A percentile compares a stretch with the other conserved stretches of the same genome.
These are phyloP conservation scores for Istiophorus platypterus DNA, from an alignment of 2,113 vertebrate genomes.

Conservation along the genomic window DNA sequence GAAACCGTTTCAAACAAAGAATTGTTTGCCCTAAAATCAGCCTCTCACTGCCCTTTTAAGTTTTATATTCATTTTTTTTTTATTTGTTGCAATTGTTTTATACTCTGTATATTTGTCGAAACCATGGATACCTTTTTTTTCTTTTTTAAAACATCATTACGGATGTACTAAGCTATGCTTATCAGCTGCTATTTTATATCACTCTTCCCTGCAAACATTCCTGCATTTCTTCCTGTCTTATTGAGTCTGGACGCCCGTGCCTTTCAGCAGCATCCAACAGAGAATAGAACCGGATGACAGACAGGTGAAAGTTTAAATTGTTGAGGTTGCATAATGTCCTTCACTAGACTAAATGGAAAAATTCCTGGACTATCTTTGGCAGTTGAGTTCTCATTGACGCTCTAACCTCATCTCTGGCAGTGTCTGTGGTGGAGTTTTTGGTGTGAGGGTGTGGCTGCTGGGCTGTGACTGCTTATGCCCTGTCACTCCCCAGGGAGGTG, in stretches of 20 bases:
- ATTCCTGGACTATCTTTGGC: constrained; percentile 44
- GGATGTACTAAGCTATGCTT: constrained; percentile 84
- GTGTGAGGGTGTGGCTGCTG: constrained; percentile 63
- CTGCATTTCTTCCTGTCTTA: constrained; percentile 45
- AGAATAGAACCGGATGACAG: constrained; percentile 31
- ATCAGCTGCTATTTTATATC: constrained; percentile 85
- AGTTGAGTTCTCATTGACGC: constrained; percentile 7
- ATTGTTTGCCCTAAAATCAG: constrained; percentile 72
- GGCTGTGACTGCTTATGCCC: constrained; percentile 77
- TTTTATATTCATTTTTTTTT: constrained; percentile 53
- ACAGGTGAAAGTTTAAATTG: constrained; percentile 9
- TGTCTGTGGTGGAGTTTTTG: constrained; percentile 39
- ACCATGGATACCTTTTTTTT: constrained; percentile 71
- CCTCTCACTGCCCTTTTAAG: constrained; percentile 81
- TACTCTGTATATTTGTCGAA: constrained; percentile 78
- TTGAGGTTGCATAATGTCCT: constrained; percentile 37
- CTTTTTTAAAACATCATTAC: constrained; percentile 69
- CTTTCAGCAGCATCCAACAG: constrained; percentile 33
- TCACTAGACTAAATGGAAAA: constrained; percentile 40
- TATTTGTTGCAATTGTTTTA: constrained; percentile 63
- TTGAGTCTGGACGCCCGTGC: constrained; percentile 36
- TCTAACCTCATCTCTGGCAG: constrained; percentile 3
- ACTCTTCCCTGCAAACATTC: constrained; percentile 78
- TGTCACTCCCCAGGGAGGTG: constrained; percentile 85
- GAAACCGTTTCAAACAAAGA: constrained; percentile 40